These are phyloP conservation scores for Myanophis thanlyinensis DNA, from an alignment of 2,113 vertebrate species.

Conservation along the genomic window DNA sequence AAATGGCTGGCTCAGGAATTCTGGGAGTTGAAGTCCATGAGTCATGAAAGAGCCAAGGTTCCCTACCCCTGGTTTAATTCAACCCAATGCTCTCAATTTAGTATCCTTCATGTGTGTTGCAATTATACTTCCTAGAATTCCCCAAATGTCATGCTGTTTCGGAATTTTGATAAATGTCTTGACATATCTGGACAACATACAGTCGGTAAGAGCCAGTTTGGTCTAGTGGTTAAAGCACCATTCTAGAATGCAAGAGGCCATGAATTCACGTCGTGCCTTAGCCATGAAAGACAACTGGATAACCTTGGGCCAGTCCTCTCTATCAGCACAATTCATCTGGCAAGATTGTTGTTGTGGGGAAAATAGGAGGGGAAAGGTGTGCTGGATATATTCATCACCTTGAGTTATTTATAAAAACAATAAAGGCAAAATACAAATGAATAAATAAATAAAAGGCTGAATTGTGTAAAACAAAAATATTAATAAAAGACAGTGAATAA, in stretches of 20 bases:
- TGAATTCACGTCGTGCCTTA: neutral
- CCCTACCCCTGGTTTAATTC: no score
- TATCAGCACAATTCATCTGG: neutral
- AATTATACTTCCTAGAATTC: neutral
- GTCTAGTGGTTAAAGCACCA: no score
- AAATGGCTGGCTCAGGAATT: no score
- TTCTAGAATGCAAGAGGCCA: no score
- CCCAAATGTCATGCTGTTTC: neutral
- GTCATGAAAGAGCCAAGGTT: no score
- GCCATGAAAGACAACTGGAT: neutral
- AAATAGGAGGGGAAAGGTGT: neutral
- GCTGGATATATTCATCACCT: neutral
- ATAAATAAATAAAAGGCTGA: neutral
- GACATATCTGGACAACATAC: neutral
- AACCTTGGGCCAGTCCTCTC: neutral
- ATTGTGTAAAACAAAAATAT: neutral
- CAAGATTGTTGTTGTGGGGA: neutral
- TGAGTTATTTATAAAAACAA: neutral
- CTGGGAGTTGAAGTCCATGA: no score
- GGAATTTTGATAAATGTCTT: neutral
- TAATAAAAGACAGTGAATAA: neutral
- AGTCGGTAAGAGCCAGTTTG: neutral
- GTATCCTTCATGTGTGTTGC: neutral
- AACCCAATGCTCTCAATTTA: no score
- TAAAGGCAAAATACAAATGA: neutral